phyloP scores from a whole-genome alignment of 2,797 vertebrate species.

The Lacerta bilineata region DNA sequence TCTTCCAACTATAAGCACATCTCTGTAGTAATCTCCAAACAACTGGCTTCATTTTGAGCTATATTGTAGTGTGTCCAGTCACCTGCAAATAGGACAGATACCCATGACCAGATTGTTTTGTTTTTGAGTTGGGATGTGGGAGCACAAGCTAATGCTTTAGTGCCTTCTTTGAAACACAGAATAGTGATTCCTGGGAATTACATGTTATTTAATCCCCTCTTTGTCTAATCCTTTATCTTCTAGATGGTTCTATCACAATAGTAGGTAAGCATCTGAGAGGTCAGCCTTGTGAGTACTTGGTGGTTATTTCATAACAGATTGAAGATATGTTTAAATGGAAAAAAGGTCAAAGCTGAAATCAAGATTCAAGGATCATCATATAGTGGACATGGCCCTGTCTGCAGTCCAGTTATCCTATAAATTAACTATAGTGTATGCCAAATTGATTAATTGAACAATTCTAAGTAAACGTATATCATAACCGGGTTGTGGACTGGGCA shows the following conservation, averaged over 20 bases:
- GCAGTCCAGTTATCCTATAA: constrained; percentile 46
- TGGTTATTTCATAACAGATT: constrained; percentile 64
- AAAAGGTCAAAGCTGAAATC: constrained; percentile 57
- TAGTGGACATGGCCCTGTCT: constrained; percentile 67
- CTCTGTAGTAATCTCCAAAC: constrained; percentile 63
- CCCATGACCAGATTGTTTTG: constrained; percentile 66
- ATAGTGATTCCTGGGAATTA: constrained; percentile 76
- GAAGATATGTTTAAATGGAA: constrained; percentile 65
- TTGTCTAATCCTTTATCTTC: constrained; percentile 52
- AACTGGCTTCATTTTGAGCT: constrained; percentile 73
- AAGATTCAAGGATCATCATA: constrained; percentile 75
- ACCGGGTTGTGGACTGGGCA: neutral
- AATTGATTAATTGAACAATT: neutral
- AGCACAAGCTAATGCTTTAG: constrained; percentile 85
- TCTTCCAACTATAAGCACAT: constrained; percentile 70
- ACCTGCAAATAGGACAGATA: constrained; percentile 75
- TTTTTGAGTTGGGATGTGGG: constrained; percentile 72
- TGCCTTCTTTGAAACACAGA: constrained; percentile 82
- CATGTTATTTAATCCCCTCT: constrained; percentile 69
- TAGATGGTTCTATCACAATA: constrained; percentile 65
- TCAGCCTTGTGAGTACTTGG: constrained; percentile 53
- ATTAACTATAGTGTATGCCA: neutral
- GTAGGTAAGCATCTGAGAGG: constrained; percentile 66
- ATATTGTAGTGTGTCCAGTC: constrained; percentile 74
- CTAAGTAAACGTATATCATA: neutral